Percentiles rank a stretch among this genome's conserved stretches.
phyloP scores from a whole-genome alignment of 64 coral and sea anemone genomes.

The Pocillopora damicornis region DNA sequence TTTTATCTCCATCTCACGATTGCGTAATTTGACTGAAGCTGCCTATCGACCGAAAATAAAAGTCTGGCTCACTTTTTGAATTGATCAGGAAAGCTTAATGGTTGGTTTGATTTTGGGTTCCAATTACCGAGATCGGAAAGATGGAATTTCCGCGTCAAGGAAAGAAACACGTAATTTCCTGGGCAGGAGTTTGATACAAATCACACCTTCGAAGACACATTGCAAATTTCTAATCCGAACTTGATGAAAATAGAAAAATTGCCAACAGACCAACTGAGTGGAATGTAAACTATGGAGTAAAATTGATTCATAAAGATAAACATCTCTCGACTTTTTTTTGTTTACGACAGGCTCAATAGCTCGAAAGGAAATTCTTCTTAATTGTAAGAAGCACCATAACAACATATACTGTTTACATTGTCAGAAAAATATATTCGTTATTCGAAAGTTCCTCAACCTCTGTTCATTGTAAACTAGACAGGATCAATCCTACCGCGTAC shows the following conservation, averaged over 20 bases:
- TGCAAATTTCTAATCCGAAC: not conserved
- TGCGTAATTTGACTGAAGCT: not conserved
- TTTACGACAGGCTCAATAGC: not conserved
- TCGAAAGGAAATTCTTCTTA: constrained; percentile 25
- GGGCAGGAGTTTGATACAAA: not conserved
- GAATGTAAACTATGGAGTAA: not conserved
- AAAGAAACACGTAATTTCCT: not conserved
- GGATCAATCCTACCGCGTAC: not conserved
- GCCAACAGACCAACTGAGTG: not conserved
- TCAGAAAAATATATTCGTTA: not conserved
- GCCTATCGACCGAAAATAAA: not conserved
- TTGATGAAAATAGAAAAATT: not conserved
- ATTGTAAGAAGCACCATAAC: constrained; percentile 4
- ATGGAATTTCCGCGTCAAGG: not conserved
- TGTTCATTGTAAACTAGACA: not conserved
- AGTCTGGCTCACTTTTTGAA: not conserved
- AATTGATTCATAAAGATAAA: not conserved
- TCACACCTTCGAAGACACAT: not conserved
- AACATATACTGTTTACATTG: not conserved
- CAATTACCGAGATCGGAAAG: not conserved
- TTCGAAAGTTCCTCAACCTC: not conserved
- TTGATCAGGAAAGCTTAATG: too few relatives aligned
- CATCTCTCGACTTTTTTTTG: not conserved
- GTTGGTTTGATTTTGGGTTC: too few relatives aligned
- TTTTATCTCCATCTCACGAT: not conserved